Conservation (phyloP, 2,113 vertebrate genomes). For the Cheilinus undulatus region DNA sequence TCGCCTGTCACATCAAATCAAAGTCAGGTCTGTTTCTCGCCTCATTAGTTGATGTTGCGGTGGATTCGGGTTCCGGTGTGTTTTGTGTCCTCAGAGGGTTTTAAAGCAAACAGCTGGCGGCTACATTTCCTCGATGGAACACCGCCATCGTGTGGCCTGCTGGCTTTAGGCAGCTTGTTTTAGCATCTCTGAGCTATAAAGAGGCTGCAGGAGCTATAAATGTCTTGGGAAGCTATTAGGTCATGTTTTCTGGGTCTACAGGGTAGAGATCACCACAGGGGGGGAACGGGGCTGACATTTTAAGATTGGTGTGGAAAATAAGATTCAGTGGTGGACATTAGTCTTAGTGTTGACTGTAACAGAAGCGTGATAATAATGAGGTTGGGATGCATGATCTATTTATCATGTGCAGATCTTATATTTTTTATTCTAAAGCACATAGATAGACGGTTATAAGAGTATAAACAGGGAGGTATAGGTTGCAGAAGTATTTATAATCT, state of each 20-base stretch:
- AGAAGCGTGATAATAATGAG: background rate
- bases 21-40: constrained; percentile 23
- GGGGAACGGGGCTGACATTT: background rate
- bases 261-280: background rate
- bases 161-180: constrained; percentile 24
- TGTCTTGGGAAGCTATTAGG: constrained; percentile 10
- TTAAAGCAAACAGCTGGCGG: constrained; percentile 11
- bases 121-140: constrained; percentile 37
- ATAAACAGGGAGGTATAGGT: constrained; percentile 1
- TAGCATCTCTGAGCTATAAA: background rate
- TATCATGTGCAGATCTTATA: background rate
- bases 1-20: constrained; percentile 40
- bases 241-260: constrained; percentile 14
- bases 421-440: background rate
- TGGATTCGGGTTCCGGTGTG: constrained; percentile 24
- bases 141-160: constrained; percentile 64
- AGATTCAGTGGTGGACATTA: background rate
- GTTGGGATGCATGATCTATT: background rate
- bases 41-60: constrained; percentile 30
- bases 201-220: constrained; percentile 7
- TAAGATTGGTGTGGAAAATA: background rate
- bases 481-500: constrained; percentile 5
- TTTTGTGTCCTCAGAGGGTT: constrained; percentile 24
- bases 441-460: background rate
- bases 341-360: background rate